phyloP scores from a whole-genome alignment of 1,140 invertebrate species.

The Ladona fulva region DNA sequence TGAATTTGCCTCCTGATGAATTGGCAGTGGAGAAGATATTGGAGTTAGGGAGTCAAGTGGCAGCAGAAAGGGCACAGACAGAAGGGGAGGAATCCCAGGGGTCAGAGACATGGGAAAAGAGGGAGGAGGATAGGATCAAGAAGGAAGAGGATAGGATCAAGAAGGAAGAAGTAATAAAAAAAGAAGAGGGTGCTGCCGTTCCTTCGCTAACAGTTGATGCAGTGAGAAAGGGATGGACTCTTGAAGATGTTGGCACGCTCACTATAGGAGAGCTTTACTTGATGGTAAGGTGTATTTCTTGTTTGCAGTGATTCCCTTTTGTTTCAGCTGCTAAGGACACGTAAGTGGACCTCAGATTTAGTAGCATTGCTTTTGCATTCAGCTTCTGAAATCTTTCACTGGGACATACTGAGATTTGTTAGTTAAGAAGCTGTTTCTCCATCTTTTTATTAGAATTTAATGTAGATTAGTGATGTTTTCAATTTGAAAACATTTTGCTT shows the following conservation, averaged over 20 bases:
- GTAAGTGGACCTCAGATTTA: too few species aligned
- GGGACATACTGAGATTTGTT: too few species aligned
- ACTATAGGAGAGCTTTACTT: conserved; percentile 85
- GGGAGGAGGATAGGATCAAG: neutral
- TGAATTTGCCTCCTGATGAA: conserved; percentile 29
- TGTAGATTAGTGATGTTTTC: too few species aligned
- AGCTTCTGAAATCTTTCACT: too few species aligned
- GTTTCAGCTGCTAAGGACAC: too few species aligned
- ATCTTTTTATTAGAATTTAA: too few species aligned
- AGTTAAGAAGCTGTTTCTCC: too few species aligned
- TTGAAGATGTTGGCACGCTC: conserved; percentile 59
- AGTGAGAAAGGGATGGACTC: conserved; percentile 69
- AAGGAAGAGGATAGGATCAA: neutral
- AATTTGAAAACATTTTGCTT: too few species aligned
- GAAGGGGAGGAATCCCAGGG: neutral
- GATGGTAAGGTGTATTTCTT: conserved; percentile 46
- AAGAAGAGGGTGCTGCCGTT: neutral
- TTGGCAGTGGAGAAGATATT: conserved; percentile 16
- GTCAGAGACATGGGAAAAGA: neutral
- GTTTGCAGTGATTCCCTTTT: too few species aligned
- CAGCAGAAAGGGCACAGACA: neutral
- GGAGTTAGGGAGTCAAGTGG: neutral
- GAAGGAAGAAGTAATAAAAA: neutral
- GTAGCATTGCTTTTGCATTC: too few species aligned
- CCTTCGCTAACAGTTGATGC: conserved; percentile 33